Evolutionary conservation across 2,888 invertebrate species (phyloP), one percentile per base, ranked within the genome.

Genomic region (Altica lythri): DNA sequence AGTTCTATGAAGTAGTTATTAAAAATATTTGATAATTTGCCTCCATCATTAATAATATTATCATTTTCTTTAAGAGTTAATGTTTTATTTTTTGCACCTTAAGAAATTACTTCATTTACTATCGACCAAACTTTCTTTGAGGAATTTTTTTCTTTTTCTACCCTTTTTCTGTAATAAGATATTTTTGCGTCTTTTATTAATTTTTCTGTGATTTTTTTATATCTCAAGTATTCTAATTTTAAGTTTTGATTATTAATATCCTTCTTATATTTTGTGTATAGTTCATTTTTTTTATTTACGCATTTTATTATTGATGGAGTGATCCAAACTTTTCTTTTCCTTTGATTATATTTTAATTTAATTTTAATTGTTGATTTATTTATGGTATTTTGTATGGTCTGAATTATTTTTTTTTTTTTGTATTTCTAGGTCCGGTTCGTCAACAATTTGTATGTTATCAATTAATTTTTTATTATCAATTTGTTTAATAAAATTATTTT

Each of bases 51-150:
- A 42, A 13, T n/a, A 5, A 13, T 9, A 12, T 42, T 42, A 16
- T 42, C 18, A 10, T 19, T 19, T 38, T 38, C 19, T 19, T n/a
- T 6, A 4, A 19, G n/a, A 19, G 13, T 38, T 38, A 38, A n/a
- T 42, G n/a, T n/a, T 2, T 12, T 9, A 12, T 1, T 5, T 10
- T 25, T 8, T 12, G 42, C 22, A 8, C 4, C 8, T 25, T n/a
- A n/a, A n/a, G 22, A 19, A 5, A 45, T 13, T 14, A 45, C 14
- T 32, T 45, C 45, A 25, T 45, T 45, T 4, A 45, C 19, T 5
- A 34, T 45, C 13, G 17, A n/a, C 45, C 45, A 45, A 17, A 45
- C 2, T n/a, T 45, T 18, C 12, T 29, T 32, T 18, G 34, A 45
- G 34, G n/a, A n/a, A n/a, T 34, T 12, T 12, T 45, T 45, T n/a